Evolutionary conservation across 2,888 invertebrate species (phyloP), one percentile per base, ranked within the genome.

Genomic region (Iselma pallidipennis): DNA sequence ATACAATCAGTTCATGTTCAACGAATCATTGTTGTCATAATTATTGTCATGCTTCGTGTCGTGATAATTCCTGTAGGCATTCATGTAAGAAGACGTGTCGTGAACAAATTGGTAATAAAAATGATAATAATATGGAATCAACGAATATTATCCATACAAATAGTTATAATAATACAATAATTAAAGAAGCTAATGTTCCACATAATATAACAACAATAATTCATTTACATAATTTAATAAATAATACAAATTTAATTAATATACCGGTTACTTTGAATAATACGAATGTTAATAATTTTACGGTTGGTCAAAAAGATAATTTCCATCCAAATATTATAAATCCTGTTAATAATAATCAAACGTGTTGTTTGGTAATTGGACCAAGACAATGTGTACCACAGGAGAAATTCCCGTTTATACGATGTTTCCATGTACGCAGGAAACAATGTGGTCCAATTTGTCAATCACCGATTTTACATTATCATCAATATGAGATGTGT

Each of bases 201-300:
- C 81, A 78, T 37, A 82, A 82, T 65, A 76, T 82, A 12, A 82
- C 82, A 0, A 82, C 81, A 1, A 75, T 82, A 2, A 82, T 82
- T 7, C 78, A 81, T 65, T 63, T 82, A 14, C 79, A 80, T 37
- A 82, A 81, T 60, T 70, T 81, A 7, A 77, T 82, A 37, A 82
- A 82, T 63, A 81, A 80, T 58, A 82, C 82, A 0, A 81, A 82
- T 59, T 52, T 80, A 5, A 76, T 82, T 21, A 81, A 82, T 64
- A 74, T 81, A 7, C 82, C 82, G 0, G 77, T 82, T 25, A 72
- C 71, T 23, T 65, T 82, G 3, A 81, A 81, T 61, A 81, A 77
- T 52, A 80, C 81, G 0, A 81, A 81, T 57, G 65, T 74, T 9
- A 81, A 82, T 59, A 82, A 82, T 57, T 76, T 82, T 25, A 77